Conservation (phyloP, 2,113 vertebrate genomes). For the Zonotrichia leucophrys region DNA sequence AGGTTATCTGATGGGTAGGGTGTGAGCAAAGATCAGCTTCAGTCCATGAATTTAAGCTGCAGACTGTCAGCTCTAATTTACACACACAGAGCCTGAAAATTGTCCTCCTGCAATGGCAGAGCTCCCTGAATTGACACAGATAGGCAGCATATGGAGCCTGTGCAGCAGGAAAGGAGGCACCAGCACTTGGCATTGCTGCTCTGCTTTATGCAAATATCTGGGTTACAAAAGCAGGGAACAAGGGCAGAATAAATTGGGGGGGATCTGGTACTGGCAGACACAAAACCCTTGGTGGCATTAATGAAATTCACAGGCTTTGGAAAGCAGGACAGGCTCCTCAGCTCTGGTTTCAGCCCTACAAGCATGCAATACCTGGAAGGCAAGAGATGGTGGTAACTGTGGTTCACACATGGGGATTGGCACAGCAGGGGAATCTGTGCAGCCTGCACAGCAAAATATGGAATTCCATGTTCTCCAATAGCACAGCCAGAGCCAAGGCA, state of each 20-base stretch:
- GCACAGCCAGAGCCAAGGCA: neutral
- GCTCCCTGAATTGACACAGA: neutral
- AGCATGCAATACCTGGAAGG: neutral
- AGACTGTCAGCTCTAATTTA: constrained; percentile 49
- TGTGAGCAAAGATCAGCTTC: constrained; percentile 25
- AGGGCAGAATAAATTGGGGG: neutral
- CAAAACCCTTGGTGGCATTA: neutral
- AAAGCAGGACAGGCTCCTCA: neutral
- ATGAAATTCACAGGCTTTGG: neutral
- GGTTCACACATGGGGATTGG: rapidly evolving
- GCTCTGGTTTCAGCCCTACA: neutral
- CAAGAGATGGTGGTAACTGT: neutral
- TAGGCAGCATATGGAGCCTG: constrained; percentile 19
- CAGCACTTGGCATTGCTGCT: neutral
- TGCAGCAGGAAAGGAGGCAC: neutral
- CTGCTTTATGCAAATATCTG: neutral
- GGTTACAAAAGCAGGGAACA: neutral
- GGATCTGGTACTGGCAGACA: neutral
- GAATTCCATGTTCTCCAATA: neutral
- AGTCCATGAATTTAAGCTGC: constrained; percentile 7
- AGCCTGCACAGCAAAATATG: neutral
- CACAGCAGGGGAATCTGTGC: neutral
- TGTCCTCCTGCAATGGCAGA: constrained; percentile 6
- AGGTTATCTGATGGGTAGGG: constrained; percentile 9
- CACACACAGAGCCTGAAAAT: constrained; percentile 2